These are phyloP conservation scores for Berghia stephanieae DNA, from an alignment of 1,140 invertebrate genomes.

Conservation along the genomic window DNA sequence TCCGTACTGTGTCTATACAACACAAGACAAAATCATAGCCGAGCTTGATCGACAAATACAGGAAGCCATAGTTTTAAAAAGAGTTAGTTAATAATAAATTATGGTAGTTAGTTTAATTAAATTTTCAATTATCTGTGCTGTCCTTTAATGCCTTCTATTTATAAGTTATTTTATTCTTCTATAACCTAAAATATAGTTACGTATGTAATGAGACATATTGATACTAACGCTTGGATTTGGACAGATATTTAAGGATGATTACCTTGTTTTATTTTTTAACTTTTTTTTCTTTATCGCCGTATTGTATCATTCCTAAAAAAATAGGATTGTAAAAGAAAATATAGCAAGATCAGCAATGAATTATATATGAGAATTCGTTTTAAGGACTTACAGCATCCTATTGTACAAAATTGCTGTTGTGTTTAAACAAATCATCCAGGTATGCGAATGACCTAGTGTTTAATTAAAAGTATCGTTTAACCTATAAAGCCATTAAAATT, in stretches of 20 bases:
- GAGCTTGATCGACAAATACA: conserved; percentile 67
- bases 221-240: too few species aligned
- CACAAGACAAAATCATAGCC: conserved; percentile 65
- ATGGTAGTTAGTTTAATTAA: neutral
- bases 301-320: too few species aligned
- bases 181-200: too few species aligned
- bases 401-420: neutral
- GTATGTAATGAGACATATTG: too few species aligned
- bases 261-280: neutral
- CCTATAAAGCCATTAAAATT: too few species aligned
- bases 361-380: neutral
- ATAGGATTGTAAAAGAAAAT: too few species aligned
- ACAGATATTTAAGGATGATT: conserved; percentile 16
- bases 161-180: too few species aligned
- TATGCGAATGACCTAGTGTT: neutral
- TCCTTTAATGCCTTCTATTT: too few species aligned
- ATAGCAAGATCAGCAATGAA: too few species aligned
- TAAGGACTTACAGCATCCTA: neutral
- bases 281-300: neutral
- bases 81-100: neutral
- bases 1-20: conserved; percentile 66
- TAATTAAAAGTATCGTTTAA: too few species aligned
- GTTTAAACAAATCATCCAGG: neutral
- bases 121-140: neutral
- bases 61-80: conserved; percentile 57